Base-by-base conservation (phyloP, 1,140 invertebrate genomes). In the Dendroctonus valens region DNA sequence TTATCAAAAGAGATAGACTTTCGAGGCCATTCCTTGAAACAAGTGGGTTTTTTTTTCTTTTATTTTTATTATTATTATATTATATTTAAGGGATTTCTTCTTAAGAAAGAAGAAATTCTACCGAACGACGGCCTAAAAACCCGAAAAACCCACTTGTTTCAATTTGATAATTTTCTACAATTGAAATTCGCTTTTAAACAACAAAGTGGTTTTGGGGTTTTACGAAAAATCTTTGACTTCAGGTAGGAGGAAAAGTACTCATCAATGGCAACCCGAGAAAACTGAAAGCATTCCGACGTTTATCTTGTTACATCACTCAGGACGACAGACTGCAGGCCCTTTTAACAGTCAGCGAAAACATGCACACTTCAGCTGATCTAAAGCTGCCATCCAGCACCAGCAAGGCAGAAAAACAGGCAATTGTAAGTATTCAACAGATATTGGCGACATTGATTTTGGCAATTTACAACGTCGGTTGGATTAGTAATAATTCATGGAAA, bases 251-350 rank as follows among this genome's bases (percentile, higher is more conserved):
- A 67, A 79, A 65, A 75, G 87, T 80, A 67, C 78, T 67, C 72
- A 86, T 85, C 0, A 94, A 95, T 74, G 91, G 89, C 1, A 80
- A 81, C 12, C 77, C 84, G 6, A 81, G 94, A 46, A 87, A 93
- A 76, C 83, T 83, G 38, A 83, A 88, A 49, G 84, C 87, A 64
- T 97, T 96, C 76, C 84, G 92, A 41, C 87, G 91, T 73, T 85
- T 91, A 70, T 92, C 92, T 0, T 93, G 91, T 61, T 97, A 96
- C 75, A 96, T 97, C 64, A 91, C 93, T 80, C 94, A 97, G 78
- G 89, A 96, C 71, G 92, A 96, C 73, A 84, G 89, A 71, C 81
- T 97, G 6, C 88, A 94, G 63, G 87, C 91, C 0, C 83, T 91
- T 70, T 83, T 97, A 2, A 92, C 91, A 0, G 92, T 96, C 0